A percentile compares a stretch with the other conserved stretches of the same genome.
phyloP scores from a whole-genome alignment of 2,113 vertebrate species.

The Callithrix jacchus region DNA sequence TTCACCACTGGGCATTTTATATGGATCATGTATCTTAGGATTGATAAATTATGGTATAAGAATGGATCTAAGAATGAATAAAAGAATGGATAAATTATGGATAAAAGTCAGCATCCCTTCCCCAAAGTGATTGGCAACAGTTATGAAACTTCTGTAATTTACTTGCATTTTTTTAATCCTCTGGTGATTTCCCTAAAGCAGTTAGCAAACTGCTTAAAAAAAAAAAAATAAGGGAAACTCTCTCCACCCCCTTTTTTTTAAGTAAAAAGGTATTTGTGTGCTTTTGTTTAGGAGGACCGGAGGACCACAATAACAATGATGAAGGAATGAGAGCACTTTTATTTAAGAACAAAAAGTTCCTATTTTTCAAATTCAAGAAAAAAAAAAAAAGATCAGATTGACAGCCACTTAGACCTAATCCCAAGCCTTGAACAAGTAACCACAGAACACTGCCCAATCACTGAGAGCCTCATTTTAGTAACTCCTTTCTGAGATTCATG shows the following conservation, averaged over 20 bases:
- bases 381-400: not conserved
- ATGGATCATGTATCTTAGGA: not conserved
- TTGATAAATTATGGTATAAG: not conserved
- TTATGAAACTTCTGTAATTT: not conserved
- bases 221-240: not conserved
- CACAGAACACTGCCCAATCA: not conserved
- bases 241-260: not conserved
- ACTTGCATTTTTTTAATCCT: not conserved
- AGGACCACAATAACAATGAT: not conserved
- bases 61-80: not conserved
- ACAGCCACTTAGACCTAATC: not conserved
- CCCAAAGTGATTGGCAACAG: not conserved
- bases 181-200: constrained; percentile 4
- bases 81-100: not conserved
- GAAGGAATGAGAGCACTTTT: not conserved
- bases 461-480: not conserved
- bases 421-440: not conserved
- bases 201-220: not conserved
- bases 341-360: not conserved
- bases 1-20: not conserved
- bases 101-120: not conserved
- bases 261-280: not conserved
- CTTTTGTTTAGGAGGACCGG: not conserved
- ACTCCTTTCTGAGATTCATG: not conserved
- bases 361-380: not conserved